phyloP scores from a whole-genome alignment of 2,888 invertebrate genomes.

The Microctonus aethiopoides region DNA sequence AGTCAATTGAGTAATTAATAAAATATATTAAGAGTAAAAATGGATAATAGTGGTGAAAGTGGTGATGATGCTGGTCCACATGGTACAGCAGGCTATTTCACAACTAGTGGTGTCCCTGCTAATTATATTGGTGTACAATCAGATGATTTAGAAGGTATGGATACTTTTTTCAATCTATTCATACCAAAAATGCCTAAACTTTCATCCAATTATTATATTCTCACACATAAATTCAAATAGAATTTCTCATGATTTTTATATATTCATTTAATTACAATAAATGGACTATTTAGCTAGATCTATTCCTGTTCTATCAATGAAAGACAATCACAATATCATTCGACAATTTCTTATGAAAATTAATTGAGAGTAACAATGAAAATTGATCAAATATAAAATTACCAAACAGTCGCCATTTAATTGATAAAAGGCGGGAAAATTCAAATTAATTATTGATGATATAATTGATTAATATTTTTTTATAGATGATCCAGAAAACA shows the following conservation, averaged over 20 bases:
- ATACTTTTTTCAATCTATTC: not conserved
- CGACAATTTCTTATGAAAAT: no score
- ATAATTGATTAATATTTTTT: slow-evolving; percentile 26
- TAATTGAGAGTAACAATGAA: not conserved
- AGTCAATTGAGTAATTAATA: no score
- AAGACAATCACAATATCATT: no score
- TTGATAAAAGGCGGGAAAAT: not conserved
- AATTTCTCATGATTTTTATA: no score
- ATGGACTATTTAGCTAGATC: no score
- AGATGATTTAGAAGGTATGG: slow-evolving; percentile 62
- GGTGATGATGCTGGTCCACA: slow-evolving; percentile 64
- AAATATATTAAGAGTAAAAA: slow-evolving; percentile 39
- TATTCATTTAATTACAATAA: not conserved
- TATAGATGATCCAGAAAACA: slow-evolving; percentile 76
- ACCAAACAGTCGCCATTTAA: no score
- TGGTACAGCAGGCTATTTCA: slow-evolving; percentile 55
- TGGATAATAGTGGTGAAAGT: slow-evolving; percentile 65
- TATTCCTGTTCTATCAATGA: no score
- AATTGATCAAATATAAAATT: not conserved
- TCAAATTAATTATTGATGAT: not conserved
- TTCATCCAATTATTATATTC: no score
- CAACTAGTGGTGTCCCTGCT: slow-evolving; percentile 54
- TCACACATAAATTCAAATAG: no score
- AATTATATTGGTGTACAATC: slow-evolving; percentile 63
- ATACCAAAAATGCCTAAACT: no score